Evolutionary conservation across 1,140 invertebrate species (phyloP), one percentile per base, ranked within the genome.

Genomic region (Neuroterus valhalla): DNA sequence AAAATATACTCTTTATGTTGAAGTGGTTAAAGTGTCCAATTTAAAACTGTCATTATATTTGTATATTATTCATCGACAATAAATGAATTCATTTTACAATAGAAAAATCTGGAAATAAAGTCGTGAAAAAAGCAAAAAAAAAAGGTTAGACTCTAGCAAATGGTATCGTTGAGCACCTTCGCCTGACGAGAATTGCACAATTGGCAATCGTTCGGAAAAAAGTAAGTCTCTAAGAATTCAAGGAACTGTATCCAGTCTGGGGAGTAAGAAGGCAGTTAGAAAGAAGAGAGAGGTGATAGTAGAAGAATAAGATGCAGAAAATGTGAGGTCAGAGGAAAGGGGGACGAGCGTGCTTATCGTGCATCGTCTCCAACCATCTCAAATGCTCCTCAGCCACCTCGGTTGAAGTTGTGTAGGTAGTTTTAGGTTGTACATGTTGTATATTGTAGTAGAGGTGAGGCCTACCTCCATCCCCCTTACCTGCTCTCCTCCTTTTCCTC

Each of bases 321-420:
- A 74, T 77, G 81, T 81, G 78, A 86, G 86, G 84, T 87, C 84
- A 84, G 83, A 83, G 78, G 82, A 85, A 86, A 87, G 85, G 83
- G 81, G 83, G 80, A 81, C 81, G 83, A 87, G 84, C 88, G 88
- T 89, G 88, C 88, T 90, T 90, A 90, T 90, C 89, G 85, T 87
- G 87, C 87, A 89, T 89, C 87, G 88, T 87, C 84, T 86, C 84
- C 74, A 88, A 82, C 84, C 84, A 85, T 79, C 83, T 85, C 83
- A 69, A 81, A 80, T 73, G 42, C 26, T 44, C 70, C 70, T 68
- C 66, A 68, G 38, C 66, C 70, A 79, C 79, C 81, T 81, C 76
- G 55, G 55, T 62, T 23, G n/a, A 31, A 62, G 55, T 31, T 62
- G 50, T 46, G n/a, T 52, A 52, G 52, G 21, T 62, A 14, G 21